These are phyloP conservation scores for Drosophila aff. DNA, from an alignment of 1,140 invertebrate species.

Conservation along the genomic window DNA sequence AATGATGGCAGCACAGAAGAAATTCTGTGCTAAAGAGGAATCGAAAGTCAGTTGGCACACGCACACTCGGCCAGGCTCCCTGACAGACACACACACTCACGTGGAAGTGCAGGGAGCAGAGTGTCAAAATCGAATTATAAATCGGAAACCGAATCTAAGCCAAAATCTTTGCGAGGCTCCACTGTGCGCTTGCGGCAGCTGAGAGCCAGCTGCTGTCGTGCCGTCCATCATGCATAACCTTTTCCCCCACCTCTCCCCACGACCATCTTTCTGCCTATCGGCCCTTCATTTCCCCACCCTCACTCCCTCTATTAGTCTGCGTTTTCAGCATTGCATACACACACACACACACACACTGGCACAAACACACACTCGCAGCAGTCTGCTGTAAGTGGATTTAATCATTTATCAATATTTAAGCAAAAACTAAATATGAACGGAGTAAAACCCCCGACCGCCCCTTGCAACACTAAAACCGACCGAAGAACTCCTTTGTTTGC, in stretches of 20 bases:
- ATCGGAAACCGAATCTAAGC: conserved; percentile 23
- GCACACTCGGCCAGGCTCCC: conserved; percentile 3
- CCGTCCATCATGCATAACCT: conserved; percentile 53
- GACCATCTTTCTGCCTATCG: conserved; percentile 1
- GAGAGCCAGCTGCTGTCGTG: conserved; percentile 41
- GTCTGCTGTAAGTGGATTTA: conserved; percentile 24
- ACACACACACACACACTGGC: conserved; percentile 32
- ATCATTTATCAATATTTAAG: conserved; percentile 62
- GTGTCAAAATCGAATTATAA: conserved; percentile 21
- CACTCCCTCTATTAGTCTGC: conserved; percentile 18
- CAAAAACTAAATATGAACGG: conserved; percentile 36
- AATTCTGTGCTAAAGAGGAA: conserved; percentile 52
- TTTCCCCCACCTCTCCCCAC: conserved; percentile 8
- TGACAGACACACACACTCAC: conserved; percentile 23
- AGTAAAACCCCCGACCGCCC: neutral
- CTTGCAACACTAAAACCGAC: neutral
- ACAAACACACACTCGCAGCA: conserved; percentile 22
- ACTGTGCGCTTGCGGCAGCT: conserved; percentile 32
- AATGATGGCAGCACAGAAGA: conserved; percentile 44
- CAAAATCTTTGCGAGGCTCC: conserved; percentile 40
- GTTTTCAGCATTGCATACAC: conserved; percentile 53
- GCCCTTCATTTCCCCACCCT: conserved; percentile 10
- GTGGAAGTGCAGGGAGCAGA: conserved; percentile 12
- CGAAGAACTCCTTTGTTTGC: conserved; percentile 75
- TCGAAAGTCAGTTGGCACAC: conserved; percentile 46